These are phyloP conservation scores for Oostethus manadensis DNA, from an alignment of 2,113 vertebrate genomes.

Conservation along the genomic window DNA sequence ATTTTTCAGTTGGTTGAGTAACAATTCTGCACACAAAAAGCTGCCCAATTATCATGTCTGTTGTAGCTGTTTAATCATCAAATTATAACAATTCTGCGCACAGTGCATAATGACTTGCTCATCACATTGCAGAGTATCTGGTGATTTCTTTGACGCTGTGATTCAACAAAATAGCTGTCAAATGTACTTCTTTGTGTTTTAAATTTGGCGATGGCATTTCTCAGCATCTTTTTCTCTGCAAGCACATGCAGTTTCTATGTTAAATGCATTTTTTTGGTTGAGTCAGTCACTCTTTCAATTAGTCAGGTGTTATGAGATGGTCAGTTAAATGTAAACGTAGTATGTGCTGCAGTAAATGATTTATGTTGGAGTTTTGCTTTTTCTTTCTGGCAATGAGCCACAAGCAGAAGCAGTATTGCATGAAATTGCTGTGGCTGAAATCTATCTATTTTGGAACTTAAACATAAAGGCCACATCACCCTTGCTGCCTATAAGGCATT, in stretches of 20 bases:
- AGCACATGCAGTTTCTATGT: background rate
- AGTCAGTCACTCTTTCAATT: constrained; percentile 14
- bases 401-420: constrained; percentile 25
- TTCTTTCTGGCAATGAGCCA: constrained; percentile 40
- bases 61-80: no score
- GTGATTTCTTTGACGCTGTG: no score
- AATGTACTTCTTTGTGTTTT: background rate
- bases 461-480: constrained; percentile 30
- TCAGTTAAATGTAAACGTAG: constrained; percentile 28
- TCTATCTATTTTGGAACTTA: constrained; percentile 34
- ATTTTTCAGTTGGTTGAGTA: no score
- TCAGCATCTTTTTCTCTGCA: background rate
- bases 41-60: no score
- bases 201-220: background rate
- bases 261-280: background rate
- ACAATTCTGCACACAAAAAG: no score
- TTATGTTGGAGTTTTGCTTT: constrained; percentile 30
- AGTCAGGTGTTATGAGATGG: constrained; percentile 17
- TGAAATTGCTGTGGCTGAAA: constrained; percentile 38
- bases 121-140: no score
- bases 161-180: no score
- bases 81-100: no score
- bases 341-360: constrained; percentile 38
- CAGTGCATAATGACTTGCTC: no score
- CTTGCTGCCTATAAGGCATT: constrained; percentile 24